A percentile compares a stretch with the other conserved stretches of the same genome.
These are phyloP conservation scores for Myotis yumanensis DNA, from an alignment of 2,113 vertebrate species.

Conservation along the genomic window DNA sequence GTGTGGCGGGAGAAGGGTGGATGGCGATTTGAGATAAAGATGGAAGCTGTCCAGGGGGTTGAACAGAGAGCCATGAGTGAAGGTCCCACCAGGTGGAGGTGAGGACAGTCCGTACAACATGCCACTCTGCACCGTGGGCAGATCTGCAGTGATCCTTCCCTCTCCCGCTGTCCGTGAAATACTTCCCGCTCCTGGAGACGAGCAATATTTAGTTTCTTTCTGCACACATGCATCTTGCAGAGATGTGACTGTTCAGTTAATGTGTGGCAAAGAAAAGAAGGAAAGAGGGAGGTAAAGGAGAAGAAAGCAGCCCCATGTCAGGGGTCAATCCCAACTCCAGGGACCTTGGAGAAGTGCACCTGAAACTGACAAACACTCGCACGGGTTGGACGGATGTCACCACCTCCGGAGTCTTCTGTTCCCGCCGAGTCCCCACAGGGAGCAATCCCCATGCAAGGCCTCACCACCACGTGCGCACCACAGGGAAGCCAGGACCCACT, in stretches of 20 bases:
- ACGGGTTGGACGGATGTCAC: no score
- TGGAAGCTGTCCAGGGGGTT: background rate
- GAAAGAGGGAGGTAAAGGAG: background rate
- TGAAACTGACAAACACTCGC: background rate
- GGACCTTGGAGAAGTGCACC: background rate
- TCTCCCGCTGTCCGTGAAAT: background rate
- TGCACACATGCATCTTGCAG: background rate
- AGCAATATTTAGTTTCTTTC: background rate
- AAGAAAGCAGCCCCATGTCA: background rate
- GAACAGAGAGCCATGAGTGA: background rate
- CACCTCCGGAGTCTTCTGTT: background rate
- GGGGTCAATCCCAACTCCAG: background rate
- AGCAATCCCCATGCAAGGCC: background rate
- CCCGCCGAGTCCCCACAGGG: background rate
- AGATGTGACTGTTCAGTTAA: background rate
- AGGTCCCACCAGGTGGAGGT: background rate
- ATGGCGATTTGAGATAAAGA: background rate
- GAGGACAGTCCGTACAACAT: background rate
- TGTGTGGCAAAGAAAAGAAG: background rate
- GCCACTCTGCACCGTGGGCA: accelerated
- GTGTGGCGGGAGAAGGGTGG: no score
- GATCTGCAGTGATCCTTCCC: no score
- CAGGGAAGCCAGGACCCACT: background rate
- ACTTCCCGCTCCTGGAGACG: background rate
- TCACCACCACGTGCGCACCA: accelerated